These are phyloP conservation scores for Ariopsis seemanni DNA, from an alignment of 2,113 vertebrate species.

Conservation along the genomic window DNA sequence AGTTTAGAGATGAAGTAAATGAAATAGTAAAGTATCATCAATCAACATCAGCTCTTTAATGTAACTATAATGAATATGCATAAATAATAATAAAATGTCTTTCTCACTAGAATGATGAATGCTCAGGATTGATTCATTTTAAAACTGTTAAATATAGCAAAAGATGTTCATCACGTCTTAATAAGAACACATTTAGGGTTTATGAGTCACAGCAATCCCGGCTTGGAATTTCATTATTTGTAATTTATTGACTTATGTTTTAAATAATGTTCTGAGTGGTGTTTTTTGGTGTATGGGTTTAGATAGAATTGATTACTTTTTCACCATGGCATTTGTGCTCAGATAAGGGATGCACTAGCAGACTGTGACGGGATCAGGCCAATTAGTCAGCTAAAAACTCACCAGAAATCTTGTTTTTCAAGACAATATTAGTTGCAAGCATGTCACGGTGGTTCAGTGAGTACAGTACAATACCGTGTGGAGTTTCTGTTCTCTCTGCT, in stretches of 20 bases:
- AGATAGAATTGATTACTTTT: background rate
- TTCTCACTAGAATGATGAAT: background rate
- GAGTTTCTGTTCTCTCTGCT: background rate
- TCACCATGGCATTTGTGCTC: background rate
- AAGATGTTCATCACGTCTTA: background rate
- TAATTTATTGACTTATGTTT: background rate
- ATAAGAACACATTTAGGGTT: background rate
- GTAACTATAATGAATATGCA: background rate
- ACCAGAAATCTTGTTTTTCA: background rate
- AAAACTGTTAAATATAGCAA: background rate
- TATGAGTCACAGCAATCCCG: background rate
- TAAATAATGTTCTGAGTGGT: background rate
- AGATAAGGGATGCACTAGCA: background rate
- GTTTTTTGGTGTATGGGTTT: background rate
- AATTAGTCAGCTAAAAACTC: background rate
- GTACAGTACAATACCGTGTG: background rate
- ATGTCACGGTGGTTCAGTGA: background rate
- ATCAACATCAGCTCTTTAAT: background rate
- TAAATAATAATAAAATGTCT: background rate
- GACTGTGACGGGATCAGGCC: background rate
- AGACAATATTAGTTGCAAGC: background rate
- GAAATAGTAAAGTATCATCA: background rate
- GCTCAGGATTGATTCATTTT: background rate
- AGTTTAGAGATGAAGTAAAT: background rate
- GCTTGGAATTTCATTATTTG: background rate